Percentiles rank a stretch among this genome's conserved stretches.
These are phyloP conservation scores for Dorcus parallelipipedus DNA, from an alignment of 2,888 invertebrate species.

Conservation along the genomic window DNA sequence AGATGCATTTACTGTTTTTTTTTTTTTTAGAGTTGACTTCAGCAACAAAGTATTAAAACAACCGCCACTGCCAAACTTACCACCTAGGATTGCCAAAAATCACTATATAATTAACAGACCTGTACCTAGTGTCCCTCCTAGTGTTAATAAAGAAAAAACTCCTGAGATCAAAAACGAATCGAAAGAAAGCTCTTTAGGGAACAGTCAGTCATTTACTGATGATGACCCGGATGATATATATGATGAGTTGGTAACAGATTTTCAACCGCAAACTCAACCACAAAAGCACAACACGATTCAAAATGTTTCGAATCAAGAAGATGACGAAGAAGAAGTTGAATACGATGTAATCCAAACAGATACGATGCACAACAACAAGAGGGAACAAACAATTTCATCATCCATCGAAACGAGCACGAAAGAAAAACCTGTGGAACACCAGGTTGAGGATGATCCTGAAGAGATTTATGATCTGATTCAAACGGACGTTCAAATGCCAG, in stretches of 20 bases:
- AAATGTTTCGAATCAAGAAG: neutral
- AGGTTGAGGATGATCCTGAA: slow-evolving; percentile 2
- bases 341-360: neutral
- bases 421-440: neutral
- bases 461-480: slow-evolving; percentile 5
- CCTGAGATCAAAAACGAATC: neutral
- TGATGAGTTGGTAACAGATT: neutral
- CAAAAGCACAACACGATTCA: neutral
- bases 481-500: too few species aligned
- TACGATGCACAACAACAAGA: neutral
- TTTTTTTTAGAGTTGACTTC: too few species aligned
- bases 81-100: neutral
- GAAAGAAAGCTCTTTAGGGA: neutral
- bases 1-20: too few species aligned
- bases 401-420: too few species aligned
- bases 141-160: too few species aligned
- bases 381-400: neutral
- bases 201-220: neutral
- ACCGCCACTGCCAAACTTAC: neutral
- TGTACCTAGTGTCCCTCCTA: too few species aligned
- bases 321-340: neutral
- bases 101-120: neutral
- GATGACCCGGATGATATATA: neutral
- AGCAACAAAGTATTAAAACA: neutral
- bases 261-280: neutral